These are phyloP conservation scores for Axis porcinus DNA, from an alignment of 2,113 vertebrate genomes.

Conservation along the genomic window DNA sequence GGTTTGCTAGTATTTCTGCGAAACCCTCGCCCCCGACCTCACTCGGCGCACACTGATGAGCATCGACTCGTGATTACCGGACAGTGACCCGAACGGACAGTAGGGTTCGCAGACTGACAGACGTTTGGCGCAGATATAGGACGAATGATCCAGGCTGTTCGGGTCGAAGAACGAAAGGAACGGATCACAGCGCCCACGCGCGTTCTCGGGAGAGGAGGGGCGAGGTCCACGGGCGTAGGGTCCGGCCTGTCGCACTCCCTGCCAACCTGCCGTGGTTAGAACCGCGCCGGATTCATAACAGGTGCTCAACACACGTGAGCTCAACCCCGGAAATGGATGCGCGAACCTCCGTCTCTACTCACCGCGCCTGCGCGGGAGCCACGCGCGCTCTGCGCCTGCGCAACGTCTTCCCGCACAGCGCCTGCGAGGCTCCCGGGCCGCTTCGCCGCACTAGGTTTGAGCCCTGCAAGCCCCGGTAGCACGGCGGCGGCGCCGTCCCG, in stretches of 20 bases:
- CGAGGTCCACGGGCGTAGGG: neutral
- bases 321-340: fast-evolving
- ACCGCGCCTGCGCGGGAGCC: fast-evolving
- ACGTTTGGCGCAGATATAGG: neutral
- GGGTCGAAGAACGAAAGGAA: neutral
- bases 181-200: neutral
- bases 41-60: neutral
- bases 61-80: neutral
- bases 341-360: fast-evolving
- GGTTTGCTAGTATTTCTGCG: neutral
- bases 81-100: neutral
- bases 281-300: too few relatives aligned
- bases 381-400: neutral
- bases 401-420: fast-evolving
- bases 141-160: neutral
- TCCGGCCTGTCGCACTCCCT: neutral
- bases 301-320: neutral
- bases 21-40: neutral
- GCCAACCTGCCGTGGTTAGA: neutral
- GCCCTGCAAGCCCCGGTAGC: neutral
- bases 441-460: neutral
- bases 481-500: neutral
- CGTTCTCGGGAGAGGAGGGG: neutral
- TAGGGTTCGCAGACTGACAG: neutral
- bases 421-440: fast-evolving